Evolutionary conservation across 2,113 vertebrate genomes (phyloP).

Genomic region (Panthera uncia): DNA sequence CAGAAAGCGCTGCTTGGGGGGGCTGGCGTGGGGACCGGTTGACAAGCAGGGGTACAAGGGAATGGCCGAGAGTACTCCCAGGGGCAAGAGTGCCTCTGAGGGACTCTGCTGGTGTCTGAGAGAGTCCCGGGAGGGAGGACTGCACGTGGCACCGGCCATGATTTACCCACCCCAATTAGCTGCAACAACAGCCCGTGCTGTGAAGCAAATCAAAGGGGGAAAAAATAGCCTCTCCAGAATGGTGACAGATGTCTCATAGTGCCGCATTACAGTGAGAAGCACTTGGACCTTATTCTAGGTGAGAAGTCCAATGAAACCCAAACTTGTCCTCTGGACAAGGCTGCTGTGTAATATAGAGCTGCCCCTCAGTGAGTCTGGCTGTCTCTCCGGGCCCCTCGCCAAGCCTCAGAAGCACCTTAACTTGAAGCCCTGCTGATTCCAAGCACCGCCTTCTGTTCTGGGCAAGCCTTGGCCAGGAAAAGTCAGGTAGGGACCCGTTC

Average conservation of each 20-base stretch:
- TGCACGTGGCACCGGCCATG: background rate
- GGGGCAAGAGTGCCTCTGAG: background rate
- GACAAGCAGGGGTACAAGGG: background rate
- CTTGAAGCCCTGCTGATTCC: too few species aligned
- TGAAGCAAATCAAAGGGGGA: background rate
- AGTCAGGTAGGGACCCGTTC: background rate
- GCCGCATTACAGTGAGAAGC: background rate
- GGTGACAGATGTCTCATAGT: background rate
- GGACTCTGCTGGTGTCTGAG: background rate
- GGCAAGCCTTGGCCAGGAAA: background rate
- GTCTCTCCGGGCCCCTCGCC: background rate
- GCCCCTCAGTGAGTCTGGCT: background rate
- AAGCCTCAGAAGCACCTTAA: background rate
- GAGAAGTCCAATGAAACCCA: background rate
- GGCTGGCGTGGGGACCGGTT: fast-evolving
- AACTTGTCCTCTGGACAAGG: background rate
- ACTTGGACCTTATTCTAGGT: background rate
- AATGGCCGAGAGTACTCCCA: background rate
- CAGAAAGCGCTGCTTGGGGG: background rate
- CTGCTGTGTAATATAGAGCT: background rate
- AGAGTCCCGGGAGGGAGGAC: too few species aligned
- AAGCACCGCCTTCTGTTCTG: background rate
- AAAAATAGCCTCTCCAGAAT: background rate
- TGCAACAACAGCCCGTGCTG: background rate
- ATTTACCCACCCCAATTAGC: background rate